Evolutionary conservation across 2,113 vertebrate species (phyloP), one percentile per base, ranked within the genome.

Genomic region (Egretta garzetta): DNA sequence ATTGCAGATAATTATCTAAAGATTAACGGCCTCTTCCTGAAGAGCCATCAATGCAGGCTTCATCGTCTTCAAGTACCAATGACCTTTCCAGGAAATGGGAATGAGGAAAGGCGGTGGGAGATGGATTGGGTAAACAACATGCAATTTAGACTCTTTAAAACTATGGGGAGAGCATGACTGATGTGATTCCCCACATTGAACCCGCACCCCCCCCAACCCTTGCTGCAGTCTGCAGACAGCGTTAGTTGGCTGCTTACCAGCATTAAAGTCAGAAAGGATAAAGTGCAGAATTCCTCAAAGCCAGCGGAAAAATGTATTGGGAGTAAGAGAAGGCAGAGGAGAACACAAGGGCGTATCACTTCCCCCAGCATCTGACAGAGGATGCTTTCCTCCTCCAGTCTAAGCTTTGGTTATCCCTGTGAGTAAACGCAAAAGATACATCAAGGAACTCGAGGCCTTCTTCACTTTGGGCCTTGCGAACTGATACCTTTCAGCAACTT

Each of bases 41-140:
- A 63, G 60, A 89, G 76, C 72, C 64, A 92, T 67, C 26, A 17
- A 14, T 3, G 0, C 18, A 33, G 52, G 33, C 71, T 88, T 73
- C 62, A 8, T 75, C 56, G 4, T 50, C 95, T 80, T 27, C 59
- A 5, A 94, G 79, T 9, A 4, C 60, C 45, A 35, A 3, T 91
- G 95, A 84, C 96, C 95, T 37, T 56, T 84, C 76, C 95, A 94
- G 94, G 94, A 96, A 97, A 71, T 0, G 4, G 60, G 86, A 45
- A 86, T 53, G 80, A 60, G 73, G 83, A 58, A 39, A 47, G 3
- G 1, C 53, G 41, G 84, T 3, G 12, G 67, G 67, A 90, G 23
- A 47, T 2, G 27, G 60, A 8, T 8, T 64, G 41, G 66, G 43
- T 84, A 60, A 96, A 85, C 88, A 72, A 26, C 0, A 22, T 52